Evolutionary conservation across 1,140 invertebrate genomes (phyloP).

Genomic region (Yoshiicerus persimilis): DNA sequence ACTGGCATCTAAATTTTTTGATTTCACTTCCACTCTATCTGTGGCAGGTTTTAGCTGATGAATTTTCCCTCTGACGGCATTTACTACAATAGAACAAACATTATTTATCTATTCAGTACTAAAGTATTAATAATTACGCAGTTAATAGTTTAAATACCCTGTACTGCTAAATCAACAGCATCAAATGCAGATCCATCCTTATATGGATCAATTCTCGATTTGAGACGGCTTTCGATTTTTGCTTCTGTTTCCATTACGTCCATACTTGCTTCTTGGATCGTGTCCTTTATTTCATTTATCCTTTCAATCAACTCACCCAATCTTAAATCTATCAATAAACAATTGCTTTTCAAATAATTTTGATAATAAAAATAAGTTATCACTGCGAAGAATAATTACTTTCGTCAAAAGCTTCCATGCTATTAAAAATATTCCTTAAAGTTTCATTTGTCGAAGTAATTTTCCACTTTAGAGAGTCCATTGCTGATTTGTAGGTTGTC

Average conservation of each 20-base stretch:
- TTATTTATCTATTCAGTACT: neutral
- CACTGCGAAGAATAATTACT: neutral
- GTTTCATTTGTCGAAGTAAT: slow-evolving; percentile 26
- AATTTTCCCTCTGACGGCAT: neutral
- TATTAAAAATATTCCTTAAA: slow-evolving; percentile 17
- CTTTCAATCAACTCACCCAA: slow-evolving; percentile 32
- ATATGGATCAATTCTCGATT: slow-evolving; percentile 27
- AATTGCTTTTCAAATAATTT: neutral
- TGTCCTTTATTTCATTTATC: slow-evolving; percentile 30
- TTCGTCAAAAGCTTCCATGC: slow-evolving; percentile 27
- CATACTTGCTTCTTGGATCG: slow-evolving; percentile 5
- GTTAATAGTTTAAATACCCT: neutral
- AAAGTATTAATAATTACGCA: neutral
- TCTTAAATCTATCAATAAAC: slow-evolving; percentile 17
- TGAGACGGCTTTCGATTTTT: slow-evolving; percentile 25
- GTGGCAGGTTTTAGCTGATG: neutral
- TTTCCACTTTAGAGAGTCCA: slow-evolving; percentile 32
- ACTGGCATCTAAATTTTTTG: neutral
- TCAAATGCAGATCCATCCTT: slow-evolving; percentile 9
- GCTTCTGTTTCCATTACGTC: slow-evolving; percentile 21
- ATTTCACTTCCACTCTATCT: neutral
- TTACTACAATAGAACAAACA: neutral
- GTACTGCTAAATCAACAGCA: slow-evolving; percentile 21
- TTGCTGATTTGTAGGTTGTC: neutral
- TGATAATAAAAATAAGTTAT: neutral